These are phyloP conservation scores for Rhogogaster chlorosoma DNA, from an alignment of 2,888 invertebrate genomes.

Conservation along the genomic window DNA sequence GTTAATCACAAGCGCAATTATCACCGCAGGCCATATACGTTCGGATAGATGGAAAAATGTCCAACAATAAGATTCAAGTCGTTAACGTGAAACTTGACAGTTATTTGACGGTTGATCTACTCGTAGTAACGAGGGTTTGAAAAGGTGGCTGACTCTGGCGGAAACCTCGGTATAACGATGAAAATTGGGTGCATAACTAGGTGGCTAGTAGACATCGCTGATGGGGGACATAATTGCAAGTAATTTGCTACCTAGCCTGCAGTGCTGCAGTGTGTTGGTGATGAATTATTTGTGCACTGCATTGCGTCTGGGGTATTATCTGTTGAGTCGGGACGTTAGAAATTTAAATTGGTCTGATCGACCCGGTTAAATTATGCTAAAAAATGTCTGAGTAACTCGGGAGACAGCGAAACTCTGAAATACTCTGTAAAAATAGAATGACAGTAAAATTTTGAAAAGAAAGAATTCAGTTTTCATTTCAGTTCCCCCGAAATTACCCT, in stretches of 20 bases:
- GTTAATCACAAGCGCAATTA: slow-evolving; percentile 10
- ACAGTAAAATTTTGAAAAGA: too few relatives aligned
- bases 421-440: background rate
- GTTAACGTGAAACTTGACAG: background rate
- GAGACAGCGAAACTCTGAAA: background rate
- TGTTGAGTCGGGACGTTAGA: background rate
- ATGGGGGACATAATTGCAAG: slow-evolving; percentile 10
- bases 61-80: background rate
- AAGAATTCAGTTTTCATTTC: too few relatives aligned
- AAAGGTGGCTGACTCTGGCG: background rate
- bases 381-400: background rate
- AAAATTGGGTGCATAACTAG: slow-evolving; percentile 6
- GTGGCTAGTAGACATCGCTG: background rate
- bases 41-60: background rate
- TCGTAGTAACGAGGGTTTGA: background rate
- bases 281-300: background rate
- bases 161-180: background rate
- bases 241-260: background rate
- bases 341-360: background rate
- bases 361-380: background rate
- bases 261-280: background rate
- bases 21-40: background rate
- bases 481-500: too few relatives aligned
- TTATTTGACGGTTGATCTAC: background rate
- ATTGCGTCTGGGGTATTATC: background rate